Base-by-base conservation (phyloP, 1,140 invertebrate species). In the Drosophila bipectinata region DNA sequence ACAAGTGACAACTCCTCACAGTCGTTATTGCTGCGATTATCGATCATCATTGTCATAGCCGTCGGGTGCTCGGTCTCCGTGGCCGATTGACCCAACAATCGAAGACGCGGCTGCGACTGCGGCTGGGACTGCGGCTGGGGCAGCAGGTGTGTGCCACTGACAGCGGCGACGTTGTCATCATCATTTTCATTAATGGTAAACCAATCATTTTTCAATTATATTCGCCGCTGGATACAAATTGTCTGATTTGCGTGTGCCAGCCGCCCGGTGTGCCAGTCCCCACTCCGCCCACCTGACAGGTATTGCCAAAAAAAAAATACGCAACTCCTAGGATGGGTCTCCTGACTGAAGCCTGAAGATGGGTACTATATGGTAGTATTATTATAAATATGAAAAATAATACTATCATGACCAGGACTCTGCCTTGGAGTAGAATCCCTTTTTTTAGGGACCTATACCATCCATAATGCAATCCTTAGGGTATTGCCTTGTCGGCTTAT, bases 151-250 rank as follows among this genome's bases (percentile, higher is more conserved):
- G 57, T 87, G 81, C 59, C 61, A 52, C 34, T 85, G 81, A 84
- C 81, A 84, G 81, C 81, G 66, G 64, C 57, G 68, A 4, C 63
- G 74, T 79, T 79, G 78, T 87, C 83, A 87, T 85, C 82, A 87
- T 87, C 82, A 88, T 82, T 88, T 83, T 88, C 83, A 87, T 88
- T 88, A 78, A 89, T 79, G 83, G 83, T 73, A 90, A 90, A 82
- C 89, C 82, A 81, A 90, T 90, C 90, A 90, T 90, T 90, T 90
- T 90, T 90, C 88, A 90, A 90, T 90, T 90, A 90, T 81, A 79
- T 77, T 84, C 88, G 68, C 88, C 74, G 88, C 88, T 88, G 88
- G 88, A 88, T 90, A 90, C 81, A 90, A 90, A 90, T 90, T 90
- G 85, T 90, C 87, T 90, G 87, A 85, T 90, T 90, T 90, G 78